Evolutionary conservation across 2,888 invertebrate genomes (phyloP).

Genomic region (Heliconius aoede): DNA sequence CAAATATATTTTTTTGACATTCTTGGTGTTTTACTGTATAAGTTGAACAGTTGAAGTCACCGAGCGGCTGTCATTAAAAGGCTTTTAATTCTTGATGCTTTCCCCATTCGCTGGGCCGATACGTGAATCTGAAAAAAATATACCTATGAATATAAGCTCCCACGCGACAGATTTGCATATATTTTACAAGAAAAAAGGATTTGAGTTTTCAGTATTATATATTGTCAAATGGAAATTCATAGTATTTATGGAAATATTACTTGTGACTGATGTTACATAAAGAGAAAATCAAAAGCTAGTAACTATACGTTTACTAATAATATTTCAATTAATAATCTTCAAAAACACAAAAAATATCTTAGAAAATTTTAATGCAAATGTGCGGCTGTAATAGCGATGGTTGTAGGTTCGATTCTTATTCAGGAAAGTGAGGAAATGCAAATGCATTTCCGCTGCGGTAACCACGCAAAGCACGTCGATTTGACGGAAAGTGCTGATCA

Average conservation of each 20-base stretch:
- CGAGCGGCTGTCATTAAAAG: conserved; percentile 77
- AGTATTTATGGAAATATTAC: neutral
- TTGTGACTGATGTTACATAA: no score
- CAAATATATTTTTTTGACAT: conserved; percentile 6
- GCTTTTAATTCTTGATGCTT: conserved; percentile 82
- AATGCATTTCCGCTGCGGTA: neutral
- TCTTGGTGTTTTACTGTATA: conserved; percentile 53
- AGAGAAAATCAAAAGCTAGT: no score
- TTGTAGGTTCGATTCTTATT: neutral
- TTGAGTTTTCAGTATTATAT: neutral
- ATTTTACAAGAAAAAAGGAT: neutral
- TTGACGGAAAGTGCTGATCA: neutral
- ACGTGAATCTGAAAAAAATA: conserved; percentile 69
- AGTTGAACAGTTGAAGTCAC: conserved; percentile 56
- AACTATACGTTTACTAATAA: no score
- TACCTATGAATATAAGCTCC: conserved; percentile 32
- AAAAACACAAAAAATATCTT: no score
- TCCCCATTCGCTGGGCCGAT: conserved; percentile 64
- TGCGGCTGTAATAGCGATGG: neutral
- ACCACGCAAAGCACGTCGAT: neutral
- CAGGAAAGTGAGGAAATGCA: no score
- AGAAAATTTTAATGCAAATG: neutral
- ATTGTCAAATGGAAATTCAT: neutral
- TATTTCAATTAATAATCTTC: no score
- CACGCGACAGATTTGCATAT: neutral